Evolutionary conservation across 2,113 vertebrate species (phyloP).

Genomic region (Corvus hawaiiensis): DNA sequence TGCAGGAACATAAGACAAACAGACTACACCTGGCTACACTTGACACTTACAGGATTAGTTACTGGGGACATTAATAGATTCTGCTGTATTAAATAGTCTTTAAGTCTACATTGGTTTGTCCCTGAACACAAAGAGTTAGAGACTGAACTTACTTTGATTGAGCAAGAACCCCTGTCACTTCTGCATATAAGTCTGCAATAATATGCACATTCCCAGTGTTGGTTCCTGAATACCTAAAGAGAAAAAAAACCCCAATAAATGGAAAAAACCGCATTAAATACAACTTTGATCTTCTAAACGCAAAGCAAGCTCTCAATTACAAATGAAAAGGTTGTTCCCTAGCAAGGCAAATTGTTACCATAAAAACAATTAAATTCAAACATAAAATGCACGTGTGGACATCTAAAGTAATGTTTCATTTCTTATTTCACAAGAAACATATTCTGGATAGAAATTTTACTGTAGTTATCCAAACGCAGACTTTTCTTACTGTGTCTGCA

Average conservation of each 20-base stretch:
- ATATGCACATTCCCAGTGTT: constrained; percentile 99
- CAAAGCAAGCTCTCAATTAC: neutral
- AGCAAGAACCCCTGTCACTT: constrained; percentile 96
- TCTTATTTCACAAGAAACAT: neutral
- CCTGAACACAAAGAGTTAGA: neutral
- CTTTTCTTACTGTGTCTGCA: neutral
- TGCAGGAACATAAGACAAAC: neutral
- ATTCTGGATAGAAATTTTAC: neutral
- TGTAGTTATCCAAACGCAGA: neutral
- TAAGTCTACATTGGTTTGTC: neutral
- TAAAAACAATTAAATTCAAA: neutral
- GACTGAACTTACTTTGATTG: constrained; percentile 88
- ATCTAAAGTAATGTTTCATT: neutral
- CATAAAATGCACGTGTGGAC: neutral
- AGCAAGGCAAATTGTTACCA: neutral
- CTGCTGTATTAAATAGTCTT: neutral
- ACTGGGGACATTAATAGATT: neutral
- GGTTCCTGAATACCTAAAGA: constrained; percentile 91
- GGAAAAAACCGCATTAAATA: neutral
- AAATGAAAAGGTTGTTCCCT: neutral
- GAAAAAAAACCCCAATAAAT: neutral
- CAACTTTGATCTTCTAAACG: neutral
- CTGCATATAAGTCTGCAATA: constrained; percentile 96
- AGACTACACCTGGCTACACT: neutral
- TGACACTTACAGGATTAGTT: neutral